A percentile compares a stretch with the other conserved stretches of the same genome.
Conservation (phyloP, 2,888 invertebrate genomes). For the Melanotus villosus region DNA sequence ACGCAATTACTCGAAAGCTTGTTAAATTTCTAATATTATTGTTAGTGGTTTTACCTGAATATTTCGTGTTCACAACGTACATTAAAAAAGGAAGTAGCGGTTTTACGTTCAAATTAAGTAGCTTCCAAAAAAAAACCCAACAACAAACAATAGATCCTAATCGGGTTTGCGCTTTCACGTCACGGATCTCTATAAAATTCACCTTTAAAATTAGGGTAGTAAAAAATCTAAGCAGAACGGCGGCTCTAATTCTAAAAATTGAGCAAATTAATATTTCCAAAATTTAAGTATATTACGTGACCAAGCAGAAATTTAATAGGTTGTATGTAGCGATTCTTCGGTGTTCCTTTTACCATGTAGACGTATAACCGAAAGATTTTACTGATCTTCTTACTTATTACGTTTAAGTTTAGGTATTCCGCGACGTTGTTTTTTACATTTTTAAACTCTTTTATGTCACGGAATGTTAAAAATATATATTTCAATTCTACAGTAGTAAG, state of each 20-base stretch:
- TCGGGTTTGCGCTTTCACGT: conserved; percentile 62
- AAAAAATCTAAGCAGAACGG: conserved; percentile 54
- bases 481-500: background rate
- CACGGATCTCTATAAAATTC: conserved; percentile 59
- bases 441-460: background rate
- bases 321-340: background rate
- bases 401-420: too few species aligned
- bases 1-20: too few species aligned
- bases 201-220: conserved; percentile 62
- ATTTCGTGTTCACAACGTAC: background rate
- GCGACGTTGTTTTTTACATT: too few species aligned
- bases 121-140: conserved; percentile 40
- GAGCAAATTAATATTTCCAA: conserved; percentile 57
- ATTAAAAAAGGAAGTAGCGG: conserved; percentile 42
- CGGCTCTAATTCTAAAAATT: conserved; percentile 49
- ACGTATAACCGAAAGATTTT: too few species aligned
- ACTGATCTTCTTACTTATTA: too few species aligned
- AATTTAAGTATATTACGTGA: conserved; percentile 53
- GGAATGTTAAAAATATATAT: background rate
- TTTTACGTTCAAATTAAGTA: conserved; percentile 41
- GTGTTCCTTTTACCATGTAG: background rate
- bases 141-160: conserved; percentile 55
- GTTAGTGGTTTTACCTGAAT: too few species aligned
- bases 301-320: conserved; percentile 33
- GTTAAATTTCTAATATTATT: too few species aligned